These are phyloP conservation scores for Sebastolobus alascanus DNA, from an alignment of 2,797 vertebrate species.

Conservation along the genomic window DNA sequence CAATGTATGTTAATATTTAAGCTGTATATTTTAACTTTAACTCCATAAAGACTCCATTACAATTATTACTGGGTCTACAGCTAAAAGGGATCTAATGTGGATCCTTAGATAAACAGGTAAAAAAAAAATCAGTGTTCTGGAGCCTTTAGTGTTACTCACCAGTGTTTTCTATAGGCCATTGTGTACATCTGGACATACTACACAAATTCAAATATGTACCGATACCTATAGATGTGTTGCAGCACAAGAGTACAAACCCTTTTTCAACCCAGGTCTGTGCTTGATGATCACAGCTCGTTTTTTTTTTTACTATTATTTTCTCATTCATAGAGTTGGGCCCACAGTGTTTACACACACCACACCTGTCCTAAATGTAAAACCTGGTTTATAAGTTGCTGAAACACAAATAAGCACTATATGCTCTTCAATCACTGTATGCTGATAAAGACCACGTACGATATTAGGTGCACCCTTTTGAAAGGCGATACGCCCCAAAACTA, in stretches of 20 bases:
- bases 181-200: background rate
- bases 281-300: background rate
- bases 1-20: too few species aligned
- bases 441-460: constrained; percentile 52
- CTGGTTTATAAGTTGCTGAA: constrained; percentile 28
- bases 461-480: constrained; percentile 45
- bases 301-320: background rate
- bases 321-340: constrained; percentile 19
- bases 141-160: background rate
- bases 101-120: background rate
- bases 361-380: constrained; percentile 38
- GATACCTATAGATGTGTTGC: background rate
- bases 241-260: background rate
- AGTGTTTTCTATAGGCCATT: constrained; percentile 1
- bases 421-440: constrained; percentile 14
- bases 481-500: constrained; percentile 75
- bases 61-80: background rate
- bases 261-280: background rate
- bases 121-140: background rate
- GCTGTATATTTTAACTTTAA: background rate
- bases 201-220: background rate
- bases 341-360: constrained; percentile 63
- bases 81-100: background rate
- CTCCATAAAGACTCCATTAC: background rate
- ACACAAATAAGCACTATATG: constrained; percentile 48